Base-by-base conservation (phyloP, 23 tunicate species). In the Diplosoma virens region DNA sequence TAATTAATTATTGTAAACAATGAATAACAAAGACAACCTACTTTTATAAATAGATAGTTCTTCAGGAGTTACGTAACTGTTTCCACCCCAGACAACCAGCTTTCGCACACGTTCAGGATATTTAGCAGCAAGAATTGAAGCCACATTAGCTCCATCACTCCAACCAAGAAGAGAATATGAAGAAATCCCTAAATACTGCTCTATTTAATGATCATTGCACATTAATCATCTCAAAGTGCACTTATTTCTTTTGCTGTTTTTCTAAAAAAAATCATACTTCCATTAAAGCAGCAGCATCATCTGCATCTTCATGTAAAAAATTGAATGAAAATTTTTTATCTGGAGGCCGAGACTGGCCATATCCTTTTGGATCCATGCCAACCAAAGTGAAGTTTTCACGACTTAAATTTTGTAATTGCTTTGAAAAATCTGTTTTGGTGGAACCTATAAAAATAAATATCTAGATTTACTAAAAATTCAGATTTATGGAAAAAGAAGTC, bases 71-170 rank as follows among this genome's bases (percentile, higher is more conserved):
- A 82, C 56, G 71, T 54, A 85, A 21, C 92, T 31, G 67, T 92
- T 92, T 20, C 82, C 64, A 41, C 97, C 97, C 97, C 97, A 92
- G 1, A 92, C 55, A 28, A 92, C 87, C 29, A 92, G 54, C 47
- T 85, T 92, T 7, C 64, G 41, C 0, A 92, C 71, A n/a, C 80
- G 46, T 2, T 63, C 80, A 46, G 84, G 70, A 37, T 77, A 81
- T 18, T 75, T 81, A 6, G 91, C 92, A n/a, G 97, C 92, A 24
- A 92, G 58, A 20, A 92, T 81, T 1, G 76, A 59, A 46, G 92
- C 89, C 50, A 77, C 33, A 60, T 81, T 85, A 6, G 82, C 92
- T 3, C 97, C 97, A 76, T 92, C 97, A 70, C 97, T 92, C 97
- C 97, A 92, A 46, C 97, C 97, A 75, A 92, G 84, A 26, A 85